Conservation (phyloP, 2,113 vertebrate species). For the Synchiropus splendidus region DNA sequence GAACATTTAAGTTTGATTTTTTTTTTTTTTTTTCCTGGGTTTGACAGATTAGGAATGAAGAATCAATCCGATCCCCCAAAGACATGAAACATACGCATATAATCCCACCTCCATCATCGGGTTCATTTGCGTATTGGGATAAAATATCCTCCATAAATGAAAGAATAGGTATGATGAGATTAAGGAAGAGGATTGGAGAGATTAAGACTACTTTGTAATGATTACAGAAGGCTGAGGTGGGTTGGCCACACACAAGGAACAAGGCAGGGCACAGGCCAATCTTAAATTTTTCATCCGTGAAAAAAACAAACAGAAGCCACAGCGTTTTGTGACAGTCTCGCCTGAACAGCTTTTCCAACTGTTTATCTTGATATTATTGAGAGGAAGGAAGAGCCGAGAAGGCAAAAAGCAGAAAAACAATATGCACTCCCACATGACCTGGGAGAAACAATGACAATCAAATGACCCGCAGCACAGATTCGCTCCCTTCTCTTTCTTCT, state of each 20-base stretch:
- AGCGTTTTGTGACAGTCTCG: constrained; percentile 48
- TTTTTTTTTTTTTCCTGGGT: constrained; percentile 6
- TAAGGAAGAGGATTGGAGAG: constrained; percentile 58
- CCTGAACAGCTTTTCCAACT: constrained; percentile 50
- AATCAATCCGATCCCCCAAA: constrained; percentile 22
- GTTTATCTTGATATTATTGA: constrained; percentile 44
- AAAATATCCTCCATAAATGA: constrained; percentile 49
- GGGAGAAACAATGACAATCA: constrained; percentile 62
- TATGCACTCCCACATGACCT: constrained; percentile 52
- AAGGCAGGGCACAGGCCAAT: constrained; percentile 55
- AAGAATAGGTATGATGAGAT: constrained; percentile 68
- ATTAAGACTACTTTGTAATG: constrained; percentile 69
- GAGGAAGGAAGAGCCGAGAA: constrained; percentile 38
- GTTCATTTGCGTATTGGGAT: constrained; percentile 42
- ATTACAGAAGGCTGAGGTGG: constrained; percentile 65
- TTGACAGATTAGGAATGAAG: constrained; percentile 44
- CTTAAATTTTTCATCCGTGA: constrained; percentile 51
- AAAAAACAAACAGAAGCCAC: constrained; percentile 54
- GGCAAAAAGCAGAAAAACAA: constrained; percentile 42
- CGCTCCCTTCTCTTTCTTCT: constrained; percentile 19
- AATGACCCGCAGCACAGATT: constrained; percentile 53
- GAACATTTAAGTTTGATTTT: not conserved
- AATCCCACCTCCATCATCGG: constrained; percentile 21
- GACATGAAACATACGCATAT: constrained; percentile 39
- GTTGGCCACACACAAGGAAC: constrained; percentile 35